Conservation (phyloP, 2,797 vertebrate species). For the Peromyscus aztecus region DNA sequence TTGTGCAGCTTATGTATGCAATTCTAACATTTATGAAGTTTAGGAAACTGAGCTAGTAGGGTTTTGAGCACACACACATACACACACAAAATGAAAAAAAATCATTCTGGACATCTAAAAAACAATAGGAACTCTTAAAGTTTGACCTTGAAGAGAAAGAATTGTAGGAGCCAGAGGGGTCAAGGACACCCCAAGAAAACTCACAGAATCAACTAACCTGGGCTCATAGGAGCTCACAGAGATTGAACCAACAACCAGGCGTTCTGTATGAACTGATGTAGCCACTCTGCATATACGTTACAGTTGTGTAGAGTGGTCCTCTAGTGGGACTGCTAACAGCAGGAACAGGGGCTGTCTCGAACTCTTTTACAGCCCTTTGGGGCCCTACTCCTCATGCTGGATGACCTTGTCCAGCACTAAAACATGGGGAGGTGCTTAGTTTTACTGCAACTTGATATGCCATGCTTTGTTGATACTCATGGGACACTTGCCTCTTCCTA, state of each 20-base stretch:
- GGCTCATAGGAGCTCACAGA: too few relatives aligned
- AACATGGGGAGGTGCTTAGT: neutral
- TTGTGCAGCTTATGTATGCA: neutral
- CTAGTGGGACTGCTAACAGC: neutral
- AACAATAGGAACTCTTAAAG: neutral
- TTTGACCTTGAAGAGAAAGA: neutral
- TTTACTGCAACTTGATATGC: neutral
- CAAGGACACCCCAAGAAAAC: too few relatives aligned
- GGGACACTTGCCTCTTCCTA: neutral
- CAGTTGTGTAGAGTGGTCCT: neutral
- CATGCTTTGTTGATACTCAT: neutral
- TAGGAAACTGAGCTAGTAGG: neutral
- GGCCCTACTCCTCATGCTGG: neutral
- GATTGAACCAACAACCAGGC: too few relatives aligned
- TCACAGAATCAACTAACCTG: too few relatives aligned
- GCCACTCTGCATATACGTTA: neutral
- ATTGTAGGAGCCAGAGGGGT: too few relatives aligned
- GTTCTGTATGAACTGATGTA: too few relatives aligned
- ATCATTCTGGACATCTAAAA: neutral
- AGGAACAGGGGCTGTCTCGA: neutral
- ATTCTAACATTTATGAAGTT: neutral
- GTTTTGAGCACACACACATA: neutral
- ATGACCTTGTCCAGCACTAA: neutral
- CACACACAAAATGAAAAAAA: constrained; percentile 12
- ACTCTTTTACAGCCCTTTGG: neutral